A percentile compares a stretch with the other conserved stretches of the same genome.
Conservation (phyloP, 2,888 invertebrate species). For the Drosophila subsilvestris region DNA sequence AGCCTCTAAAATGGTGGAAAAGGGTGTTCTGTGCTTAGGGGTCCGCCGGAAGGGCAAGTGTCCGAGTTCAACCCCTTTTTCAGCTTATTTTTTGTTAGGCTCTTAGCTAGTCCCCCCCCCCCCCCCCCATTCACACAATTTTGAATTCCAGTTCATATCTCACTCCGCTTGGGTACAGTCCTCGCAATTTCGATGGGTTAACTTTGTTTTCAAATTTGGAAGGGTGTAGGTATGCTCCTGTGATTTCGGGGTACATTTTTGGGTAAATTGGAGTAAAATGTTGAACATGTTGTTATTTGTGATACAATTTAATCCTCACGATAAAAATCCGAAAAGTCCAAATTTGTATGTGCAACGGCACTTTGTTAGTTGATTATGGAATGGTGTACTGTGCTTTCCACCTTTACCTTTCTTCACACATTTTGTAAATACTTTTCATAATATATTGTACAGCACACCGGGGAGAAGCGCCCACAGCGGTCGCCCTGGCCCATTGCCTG, state of each 20-base stretch:
- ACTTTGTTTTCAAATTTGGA: not conserved
- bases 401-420: not conserved
- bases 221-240: not conserved
- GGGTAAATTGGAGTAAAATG: not conserved
- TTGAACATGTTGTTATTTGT: no score
- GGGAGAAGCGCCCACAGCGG: not conserved
- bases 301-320: not conserved
- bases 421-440: not conserved
- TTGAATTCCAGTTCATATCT: not conserved
- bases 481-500: not conserved
- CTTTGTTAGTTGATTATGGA: not conserved
- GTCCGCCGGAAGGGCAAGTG: slow-evolving; percentile 36
- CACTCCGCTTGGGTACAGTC: not conserved
- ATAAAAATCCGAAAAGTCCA: not conserved
- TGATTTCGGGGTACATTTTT: not conserved
- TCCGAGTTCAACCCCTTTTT: slow-evolving; percentile 62
- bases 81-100: slow-evolving; percentile 13
- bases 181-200: not conserved
- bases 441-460: no score
- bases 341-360: not conserved
- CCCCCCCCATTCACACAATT: no score
- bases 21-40: slow-evolving; percentile 12
- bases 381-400: no score
- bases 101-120: not conserved
- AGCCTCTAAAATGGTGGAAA: slow-evolving; percentile 58